Base-by-base conservation (phyloP, 2,888 invertebrate genomes). In the Desoria tigrina region DNA sequence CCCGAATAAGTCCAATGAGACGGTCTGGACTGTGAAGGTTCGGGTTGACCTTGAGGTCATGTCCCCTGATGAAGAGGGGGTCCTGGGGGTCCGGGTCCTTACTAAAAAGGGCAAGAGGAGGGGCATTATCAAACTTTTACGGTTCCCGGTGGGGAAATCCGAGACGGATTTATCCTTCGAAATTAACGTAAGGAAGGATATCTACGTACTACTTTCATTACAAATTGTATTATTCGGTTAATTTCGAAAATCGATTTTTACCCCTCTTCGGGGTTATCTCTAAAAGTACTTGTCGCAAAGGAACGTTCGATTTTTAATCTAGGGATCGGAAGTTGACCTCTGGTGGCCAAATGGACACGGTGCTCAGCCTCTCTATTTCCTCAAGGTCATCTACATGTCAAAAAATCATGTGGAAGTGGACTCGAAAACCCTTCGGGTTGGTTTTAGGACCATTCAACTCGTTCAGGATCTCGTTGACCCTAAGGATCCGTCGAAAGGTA, bases 261-360 rank as follows among this genome's bases (percentile, higher is more conserved):
- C n/a, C n/a, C n/a, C n/a, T n/a, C n/a, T n/a, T n/a, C n/a, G n/a
- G n/a, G n/a, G n/a, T n/a, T n/a, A n/a, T n/a, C n/a, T n/a, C n/a
- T n/a, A n/a, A n/a, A n/a, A n/a, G n/a, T n/a, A 32, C 6, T 32
- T 32, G 32, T 32, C 32, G 11, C 32, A 7, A 32, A 32, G 11
- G 11, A 32, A 32, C n/a, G n/a, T 32, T 32, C 4, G 11, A 32
- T 32, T 32, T 32, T 32, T 32, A 4, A 32, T 32, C 6, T 50
- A 66, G 65, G 70, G 70, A 1, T 18, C 49, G 39, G 76, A 79
- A 57, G 84, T 90, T 0, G 79, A 84, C 45, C 76, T 84, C 23
- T 98, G 98, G 98, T 97, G 96, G 96, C 98, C 98, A 0, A 95
- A 94, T 80, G 96, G 94, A 24, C 90, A 87, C 77, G 95, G 95